A percentile compares a stretch with the other conserved stretches of the same genome.
These are phyloP conservation scores for Pycnomerus fuliginosus DNA, from an alignment of 2,888 invertebrate genomes.

Conservation along the genomic window DNA sequence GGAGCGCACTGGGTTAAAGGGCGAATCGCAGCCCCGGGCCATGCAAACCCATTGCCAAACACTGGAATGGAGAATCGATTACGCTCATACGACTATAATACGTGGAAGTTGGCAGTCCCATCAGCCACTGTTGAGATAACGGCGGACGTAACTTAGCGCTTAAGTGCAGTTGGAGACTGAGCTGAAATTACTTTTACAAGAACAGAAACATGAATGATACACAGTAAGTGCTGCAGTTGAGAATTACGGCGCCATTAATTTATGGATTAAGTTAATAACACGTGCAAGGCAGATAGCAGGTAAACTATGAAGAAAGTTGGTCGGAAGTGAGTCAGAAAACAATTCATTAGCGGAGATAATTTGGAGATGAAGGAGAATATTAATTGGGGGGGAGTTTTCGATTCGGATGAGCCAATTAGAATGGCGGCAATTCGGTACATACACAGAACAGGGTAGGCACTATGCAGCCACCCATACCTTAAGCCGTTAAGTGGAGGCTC, in stretches of 20 bases:
- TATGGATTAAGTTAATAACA: slow-evolving; percentile 28
- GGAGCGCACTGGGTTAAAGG: too few relatives aligned
- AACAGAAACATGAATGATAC: slow-evolving; percentile 29
- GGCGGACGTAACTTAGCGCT: slow-evolving; percentile 13
- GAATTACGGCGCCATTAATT: slow-evolving; percentile 27
- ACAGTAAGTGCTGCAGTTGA: slow-evolving; percentile 18
- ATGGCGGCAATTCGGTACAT: too few relatives aligned
- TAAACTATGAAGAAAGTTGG: slow-evolving; percentile 25
- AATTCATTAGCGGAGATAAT: slow-evolving; percentile 24
- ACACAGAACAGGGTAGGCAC: slow-evolving; percentile 13
- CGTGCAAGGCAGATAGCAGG: slow-evolving; percentile 24
- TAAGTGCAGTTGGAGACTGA: slow-evolving; percentile 27
- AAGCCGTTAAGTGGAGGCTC: slow-evolving; percentile 12
- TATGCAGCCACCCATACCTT: slow-evolving; percentile 8
- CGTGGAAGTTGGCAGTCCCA: slow-evolving; percentile 11
- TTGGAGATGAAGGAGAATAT: too few relatives aligned
- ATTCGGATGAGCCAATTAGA: too few relatives aligned
- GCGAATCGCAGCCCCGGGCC: too few relatives aligned
- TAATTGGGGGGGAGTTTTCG: too few relatives aligned
- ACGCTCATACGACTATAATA: too few relatives aligned
- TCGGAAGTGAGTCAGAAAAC: slow-evolving; percentile 22
- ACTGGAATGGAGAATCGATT: too few relatives aligned
- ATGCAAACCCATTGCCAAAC: too few relatives aligned
- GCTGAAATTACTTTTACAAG: slow-evolving; percentile 24
- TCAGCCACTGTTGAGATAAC: slow-evolving; percentile 14